Evolutionary conservation across 2,888 invertebrate species (phyloP), one percentile per base, ranked within the genome.

Genomic region (Dendrolimus houi): DNA sequence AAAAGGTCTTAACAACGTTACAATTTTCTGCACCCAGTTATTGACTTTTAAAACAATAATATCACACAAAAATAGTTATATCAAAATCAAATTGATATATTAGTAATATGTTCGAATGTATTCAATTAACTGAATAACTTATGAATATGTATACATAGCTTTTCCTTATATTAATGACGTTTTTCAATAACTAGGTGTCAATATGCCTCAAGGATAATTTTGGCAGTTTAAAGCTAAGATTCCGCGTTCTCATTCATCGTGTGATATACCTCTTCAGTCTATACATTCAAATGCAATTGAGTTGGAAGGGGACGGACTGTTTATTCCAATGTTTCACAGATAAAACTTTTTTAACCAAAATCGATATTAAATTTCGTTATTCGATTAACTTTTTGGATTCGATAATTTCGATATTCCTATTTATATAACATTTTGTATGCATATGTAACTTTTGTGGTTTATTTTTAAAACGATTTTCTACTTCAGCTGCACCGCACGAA

Each of bases 271-370:
- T 63, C 56, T 60, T 74, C 75, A 74, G 73, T 77, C 71, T 74
- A 68, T 69, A 59, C 61, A 62, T 70, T 69, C 68, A 75, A 79
- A 79, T 78, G 77, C 76, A 76, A 72, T 68, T 66, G 68, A 71
- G 66, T 70, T 66, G 61, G 62, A 59, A 67, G 67, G 79, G 84
- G 84, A 84, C 84, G 84, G 84, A 83, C 71, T 72, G 69, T 58
- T 58, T 55, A 6, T 54, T 54, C 8, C n/a, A 47, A 47, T 29
- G 6, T 47, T 47, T 47, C 47, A 47, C 47, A 47, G 47, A 10
- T 29, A 29, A 6, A 47, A 47, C 1, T 47, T 2, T 47, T 10
- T 47, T 47, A 2, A 3, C 47, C 47, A 47, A 47, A 47, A 47
- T 47, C 47, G 47, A 9, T 9, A 47, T 29, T 29, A 29, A 29